These are phyloP conservation scores for Callopanchax toddi DNA, from an alignment of 2,113 vertebrate species.

Conservation along the genomic window DNA sequence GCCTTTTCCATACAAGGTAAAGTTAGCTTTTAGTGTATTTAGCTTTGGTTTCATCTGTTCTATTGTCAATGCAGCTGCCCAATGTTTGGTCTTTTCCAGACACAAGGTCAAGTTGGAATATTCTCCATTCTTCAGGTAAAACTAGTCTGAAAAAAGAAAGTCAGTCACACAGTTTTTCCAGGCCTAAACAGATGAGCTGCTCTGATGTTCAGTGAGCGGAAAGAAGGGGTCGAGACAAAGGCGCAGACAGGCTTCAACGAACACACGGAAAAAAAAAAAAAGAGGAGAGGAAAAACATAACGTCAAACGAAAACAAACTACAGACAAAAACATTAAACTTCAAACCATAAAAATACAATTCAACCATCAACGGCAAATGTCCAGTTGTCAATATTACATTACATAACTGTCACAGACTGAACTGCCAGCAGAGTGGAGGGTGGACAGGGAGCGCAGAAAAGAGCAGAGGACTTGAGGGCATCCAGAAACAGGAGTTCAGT, in stretches of 20 bases:
- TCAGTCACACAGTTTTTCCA: background rate
- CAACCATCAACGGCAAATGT: conserved; percentile 71
- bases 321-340: conserved; percentile 47
- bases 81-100: conserved; percentile 31
- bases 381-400: conserved; percentile 70
- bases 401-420: conserved; percentile 62
- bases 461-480: conserved; percentile 30
- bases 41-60: conserved; percentile 55
- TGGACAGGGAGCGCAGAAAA: conserved; percentile 23
- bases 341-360: conserved; percentile 71
- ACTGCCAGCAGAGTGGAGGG: conserved; percentile 44
- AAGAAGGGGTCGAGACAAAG: conserved; percentile 50
- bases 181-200: conserved; percentile 39
- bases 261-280: too few species aligned
- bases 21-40: conserved; percentile 29
- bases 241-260: conserved; percentile 56
- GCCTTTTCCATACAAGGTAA: conserved; percentile 13
- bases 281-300: conserved; percentile 26
- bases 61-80: conserved; percentile 20
- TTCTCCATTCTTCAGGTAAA: conserved; percentile 6
- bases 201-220: conserved; percentile 56
- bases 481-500: conserved; percentile 46
- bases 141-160: conserved; percentile 34
- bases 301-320: conserved; percentile 48
- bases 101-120: conserved; percentile 4